Percentiles rank a stretch among this genome's conserved stretches.
These are phyloP conservation scores for Blastobasis lacticolella DNA, from an alignment of 2,888 invertebrate species.

Conservation along the genomic window DNA sequence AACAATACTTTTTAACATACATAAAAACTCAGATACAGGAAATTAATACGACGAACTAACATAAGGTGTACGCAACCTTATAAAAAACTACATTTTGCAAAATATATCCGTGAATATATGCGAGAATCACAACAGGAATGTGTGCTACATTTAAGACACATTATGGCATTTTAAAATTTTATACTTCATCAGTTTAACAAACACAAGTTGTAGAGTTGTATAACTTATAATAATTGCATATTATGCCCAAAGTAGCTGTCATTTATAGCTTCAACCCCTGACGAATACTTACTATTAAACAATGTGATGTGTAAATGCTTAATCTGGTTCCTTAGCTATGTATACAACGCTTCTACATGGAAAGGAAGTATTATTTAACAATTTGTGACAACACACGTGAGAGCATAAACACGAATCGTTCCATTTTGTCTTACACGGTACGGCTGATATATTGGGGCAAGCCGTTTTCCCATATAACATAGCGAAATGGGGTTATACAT, in stretches of 20 bases:
- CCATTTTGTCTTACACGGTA: too few species aligned
- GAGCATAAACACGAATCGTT: too few species aligned
- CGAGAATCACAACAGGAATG: not conserved
- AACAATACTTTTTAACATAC: slow-evolving; percentile 65
- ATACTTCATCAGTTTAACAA: not conserved
- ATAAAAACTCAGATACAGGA: slow-evolving; percentile 45
- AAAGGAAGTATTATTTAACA: too few species aligned
- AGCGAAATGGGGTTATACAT: too few species aligned
- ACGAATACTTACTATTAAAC: not conserved
- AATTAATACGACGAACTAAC: slow-evolving; percentile 16
- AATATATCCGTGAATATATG: slow-evolving; percentile 1
- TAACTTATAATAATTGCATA: not conserved
- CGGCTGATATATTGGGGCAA: too few species aligned
- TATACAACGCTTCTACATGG: too few species aligned
- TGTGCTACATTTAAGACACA: slow-evolving; percentile 5
- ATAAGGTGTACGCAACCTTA: slow-evolving; percentile 27
- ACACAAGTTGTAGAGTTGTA: not conserved
- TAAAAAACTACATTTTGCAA: slow-evolving; percentile 18
- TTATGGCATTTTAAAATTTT: slow-evolving; percentile 8
- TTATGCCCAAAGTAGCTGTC: not conserved
- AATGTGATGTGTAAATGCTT: too few species aligned
- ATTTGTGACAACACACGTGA: too few species aligned
- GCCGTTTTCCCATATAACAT: too few species aligned
- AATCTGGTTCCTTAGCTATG: too few species aligned
- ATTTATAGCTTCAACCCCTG: not conserved